Evolutionary conservation across 2,113 vertebrate species (phyloP), one percentile per base, ranked within the genome.

Genomic region (Agapornis roseicollis): DNA sequence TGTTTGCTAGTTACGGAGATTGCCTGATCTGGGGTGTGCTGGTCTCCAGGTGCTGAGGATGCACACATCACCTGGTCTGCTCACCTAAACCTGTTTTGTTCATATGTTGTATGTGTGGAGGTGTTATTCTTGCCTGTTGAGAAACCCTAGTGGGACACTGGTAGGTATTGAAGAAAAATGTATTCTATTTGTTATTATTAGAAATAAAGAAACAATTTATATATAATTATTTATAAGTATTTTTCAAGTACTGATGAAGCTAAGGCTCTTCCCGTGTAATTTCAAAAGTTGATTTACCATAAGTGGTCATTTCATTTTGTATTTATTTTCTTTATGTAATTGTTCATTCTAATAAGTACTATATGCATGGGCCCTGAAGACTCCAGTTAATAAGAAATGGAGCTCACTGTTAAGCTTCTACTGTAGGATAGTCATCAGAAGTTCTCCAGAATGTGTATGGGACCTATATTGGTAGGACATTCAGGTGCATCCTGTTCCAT

Each of bases 71-170:
- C 46, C 66, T 7, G 46, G 47, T 73, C 39, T 80, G 83, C 35
- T 80, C 58, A 61, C 53, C 19, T 18, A 2, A 23, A 24, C 41
- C 31, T 60, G 5, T 0, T 17, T 7, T 56, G 28, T 4, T 61
- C 13, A 3, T 27, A 46, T 0, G 0, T 18, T 7, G 7, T 14
- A 33, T 1, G 1, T 12, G 61, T 2, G 20, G 25, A 42, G 22
- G 24, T 31, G 37, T 28, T 49, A 5, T 6, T 55, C 56, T n/a
- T 31, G 8, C 15, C 50, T 56, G 28, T 2, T 28, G 64, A 72
- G 28, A 42, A 72, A 77, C 33, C 29, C 2, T 44, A 5, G 3
- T n/a, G 49, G 64, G 55, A 22, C 16, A 2, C 28, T 33, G 46
- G 39, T 41, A 56, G 44, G 33, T 44, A 56, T 37, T 29, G 74